Base-by-base conservation (phyloP, 1,140 invertebrate species). In the Tetragnatha versicolor region DNA sequence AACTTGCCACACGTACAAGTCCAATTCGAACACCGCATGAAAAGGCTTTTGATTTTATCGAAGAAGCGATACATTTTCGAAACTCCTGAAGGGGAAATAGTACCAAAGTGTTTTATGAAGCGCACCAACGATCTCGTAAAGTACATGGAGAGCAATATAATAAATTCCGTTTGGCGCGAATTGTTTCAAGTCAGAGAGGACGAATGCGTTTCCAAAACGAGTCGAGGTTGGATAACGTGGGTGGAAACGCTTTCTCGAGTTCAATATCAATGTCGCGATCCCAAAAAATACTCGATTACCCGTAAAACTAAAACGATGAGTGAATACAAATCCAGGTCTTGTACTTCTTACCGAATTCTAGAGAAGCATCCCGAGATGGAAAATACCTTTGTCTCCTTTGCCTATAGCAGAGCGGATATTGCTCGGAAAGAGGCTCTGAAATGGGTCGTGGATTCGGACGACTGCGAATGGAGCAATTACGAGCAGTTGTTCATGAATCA, bases 181-280 rank as follows among this genome's bases (percentile, higher is more conserved):
- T 9, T 17, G 39, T 42, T 42, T 17, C 17, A 9, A 9, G 39
- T 17, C 5, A 20, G 20, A 9, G 33, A 45, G 20, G 2, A 31
- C 1, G 27, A 22, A 3, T 20, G 10, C 25, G 0, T 58, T 6
- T 58, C 53, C 3, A n/a, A 22, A 20, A 17, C 20, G 4, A 63
- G 49, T 58, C 31, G 45, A 14, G 68, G 68, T n/a, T 70, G 68
- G 68, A 70, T 70, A n/a, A 4, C 63, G 6, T 75, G 70, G 70
- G 20, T 47, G 9, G n/a, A 75, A 17, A 10, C 20, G 5, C n/a
- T 75, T 1, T 27, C 22, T 14, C 14, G 49, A 22, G 70, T 31
- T 1, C 25, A 22, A 31, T 75, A 47, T n/a, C 47, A 33, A 14
- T 75, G 70, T 17, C 27, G 70, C 25, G 58, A 75, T 63, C 25